Percentiles rank a stretch among this genome's conserved stretches.
These are phyloP conservation scores for Corynorhinus townsendii DNA, from an alignment of 2,113 vertebrate species.

Conservation along the genomic window DNA sequence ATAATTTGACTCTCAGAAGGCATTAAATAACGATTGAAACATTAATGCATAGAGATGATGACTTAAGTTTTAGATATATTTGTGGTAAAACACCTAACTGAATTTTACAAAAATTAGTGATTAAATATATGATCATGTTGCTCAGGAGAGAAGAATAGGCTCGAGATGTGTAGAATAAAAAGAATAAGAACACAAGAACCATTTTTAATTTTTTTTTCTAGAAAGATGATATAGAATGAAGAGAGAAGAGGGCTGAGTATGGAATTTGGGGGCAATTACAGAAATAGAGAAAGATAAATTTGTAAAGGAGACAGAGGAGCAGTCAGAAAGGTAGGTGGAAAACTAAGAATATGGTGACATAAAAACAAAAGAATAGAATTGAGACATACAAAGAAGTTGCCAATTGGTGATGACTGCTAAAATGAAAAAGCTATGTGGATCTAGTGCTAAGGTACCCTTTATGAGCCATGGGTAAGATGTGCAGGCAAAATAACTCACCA, in stretches of 20 bases:
- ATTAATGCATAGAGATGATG: neutral
- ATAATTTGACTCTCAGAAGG: neutral
- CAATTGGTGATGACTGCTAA: neutral
- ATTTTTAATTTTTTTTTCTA: neutral
- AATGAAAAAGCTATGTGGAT: neutral
- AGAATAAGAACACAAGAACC: neutral
- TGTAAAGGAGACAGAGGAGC: neutral
- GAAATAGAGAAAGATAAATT: neutral
- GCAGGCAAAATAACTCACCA: neutral
- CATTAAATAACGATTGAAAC: neutral
- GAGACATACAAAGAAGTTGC: neutral
- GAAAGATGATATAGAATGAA: neutral
- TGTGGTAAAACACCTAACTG: neutral
- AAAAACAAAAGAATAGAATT: neutral
- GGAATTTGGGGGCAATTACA: neutral
- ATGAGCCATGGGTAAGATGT: neutral
- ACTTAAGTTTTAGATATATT: neutral
- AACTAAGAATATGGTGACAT: neutral
- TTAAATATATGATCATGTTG: neutral
- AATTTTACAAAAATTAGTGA: neutral
- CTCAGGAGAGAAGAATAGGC: neutral
- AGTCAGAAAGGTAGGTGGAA: neutral
- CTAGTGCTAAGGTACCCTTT: neutral
- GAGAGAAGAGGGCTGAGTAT: neutral
- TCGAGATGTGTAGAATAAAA: neutral